These are phyloP conservation scores for Phrynocephalus forsythii DNA, from an alignment of 2,797 vertebrate species.

Conservation along the genomic window DNA sequence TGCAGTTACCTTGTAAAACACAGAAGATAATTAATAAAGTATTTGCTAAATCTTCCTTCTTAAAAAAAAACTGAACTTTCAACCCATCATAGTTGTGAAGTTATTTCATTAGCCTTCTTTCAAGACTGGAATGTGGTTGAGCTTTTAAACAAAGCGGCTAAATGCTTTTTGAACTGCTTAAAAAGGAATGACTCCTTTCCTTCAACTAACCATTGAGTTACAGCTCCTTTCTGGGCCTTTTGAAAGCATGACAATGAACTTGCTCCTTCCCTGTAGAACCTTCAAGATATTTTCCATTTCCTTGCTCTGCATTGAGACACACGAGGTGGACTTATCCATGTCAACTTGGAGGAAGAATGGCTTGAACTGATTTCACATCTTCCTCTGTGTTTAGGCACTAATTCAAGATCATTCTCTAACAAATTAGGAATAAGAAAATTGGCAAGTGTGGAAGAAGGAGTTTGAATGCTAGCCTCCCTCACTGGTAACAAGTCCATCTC, in stretches of 20 bases:
- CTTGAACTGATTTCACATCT: neutral
- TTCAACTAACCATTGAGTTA: conserved; percentile 65
- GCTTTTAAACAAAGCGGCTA: conserved; percentile 51
- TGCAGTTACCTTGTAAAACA: too few species aligned
- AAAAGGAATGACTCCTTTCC: conserved; percentile 71
- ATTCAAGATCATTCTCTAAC: neutral
- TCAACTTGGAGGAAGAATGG: neutral
- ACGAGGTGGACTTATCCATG: neutral
- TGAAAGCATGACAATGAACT: conserved; percentile 49
- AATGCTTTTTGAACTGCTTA: conserved; percentile 44
- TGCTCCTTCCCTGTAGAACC: conserved; percentile 38
- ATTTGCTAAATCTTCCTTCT: too few species aligned
- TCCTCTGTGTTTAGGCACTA: neutral
- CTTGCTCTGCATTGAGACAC: neutral
- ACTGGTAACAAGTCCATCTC: neutral
- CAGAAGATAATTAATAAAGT: too few species aligned
- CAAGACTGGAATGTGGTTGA: conserved; percentile 45
- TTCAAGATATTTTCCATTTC: conserved; percentile 11
- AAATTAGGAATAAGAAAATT: neutral
- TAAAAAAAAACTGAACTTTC: neutral
- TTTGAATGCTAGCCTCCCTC: neutral
- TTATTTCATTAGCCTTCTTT: conserved; percentile 46
- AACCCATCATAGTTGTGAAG: conserved; percentile 20
- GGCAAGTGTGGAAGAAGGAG: neutral
- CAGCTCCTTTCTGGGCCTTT: conserved; percentile 54